Evolutionary conservation across 1,140 invertebrate genomes (phyloP), one percentile per base, ranked within the genome.

Genomic region (Trachelipus rathkii): DNA sequence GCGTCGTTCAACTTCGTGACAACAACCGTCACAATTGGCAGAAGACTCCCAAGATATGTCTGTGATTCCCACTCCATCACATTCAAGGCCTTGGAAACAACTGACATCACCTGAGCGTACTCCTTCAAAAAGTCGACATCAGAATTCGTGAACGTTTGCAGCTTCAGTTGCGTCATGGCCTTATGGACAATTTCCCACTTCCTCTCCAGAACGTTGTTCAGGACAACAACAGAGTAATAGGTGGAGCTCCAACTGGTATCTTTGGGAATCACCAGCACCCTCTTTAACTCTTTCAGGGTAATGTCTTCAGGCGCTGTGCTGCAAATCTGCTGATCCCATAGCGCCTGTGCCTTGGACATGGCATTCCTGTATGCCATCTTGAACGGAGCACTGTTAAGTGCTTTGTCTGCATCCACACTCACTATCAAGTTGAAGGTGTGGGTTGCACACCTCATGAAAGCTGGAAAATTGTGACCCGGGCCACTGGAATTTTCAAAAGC

Each of bases 141-240:
- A 6, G 0, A 33, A n/a, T 74, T 24, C 10, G 6, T 74, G 46
- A 74, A 74, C 46, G n/a, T n/a, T 7, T 60, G 0, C 5, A 74
- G n/a, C 72, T 74, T 60, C 72, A 74, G n/a, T 11, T 44, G 46
- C 0, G 3, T 60, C 46, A 74, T 74, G 1, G 24, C 3, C n/a
- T 50, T 60, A 50, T 60, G 73, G 53, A 74, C 0, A 67, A 21
- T 44, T 9, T 13, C 10, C 10, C 73, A 60, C 46, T 74, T 74
- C 11, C 6, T 74, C 73, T 60, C 46, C 73, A 74, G 19, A 0
- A 74, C 9, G 21, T 19, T 74, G 73, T 74, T 74, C 46, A 74
- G 73, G 73, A 74, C 73, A 19, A 74, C 73, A 19, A 74, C 73
- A 74, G 73, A 74, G n/a, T 74, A 21, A 67, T 74, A 74, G 73